phyloP scores from a whole-genome alignment of 1,140 invertebrate genomes.

The Diuraphis noxia region DNA sequence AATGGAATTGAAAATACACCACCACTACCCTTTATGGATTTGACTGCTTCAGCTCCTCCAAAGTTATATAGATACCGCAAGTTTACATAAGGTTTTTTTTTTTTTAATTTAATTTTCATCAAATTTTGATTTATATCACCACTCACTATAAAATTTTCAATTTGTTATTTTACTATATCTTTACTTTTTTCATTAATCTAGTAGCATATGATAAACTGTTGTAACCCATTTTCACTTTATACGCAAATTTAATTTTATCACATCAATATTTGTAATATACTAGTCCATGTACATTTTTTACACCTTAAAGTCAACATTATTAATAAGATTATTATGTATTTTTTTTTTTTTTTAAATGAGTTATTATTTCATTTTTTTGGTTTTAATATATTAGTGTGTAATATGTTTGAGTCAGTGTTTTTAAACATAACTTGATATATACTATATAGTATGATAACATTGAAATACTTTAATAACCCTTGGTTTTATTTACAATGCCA shows the following conservation, averaged over 20 bases:
- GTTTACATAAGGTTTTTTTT: not conserved
- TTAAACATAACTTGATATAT: not conserved
- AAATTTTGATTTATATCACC: not conserved
- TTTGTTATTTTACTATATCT: not conserved
- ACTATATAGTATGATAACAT: too few species aligned
- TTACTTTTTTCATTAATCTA: not conserved
- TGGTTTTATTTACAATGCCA: too few species aligned
- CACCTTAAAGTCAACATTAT: not conserved
- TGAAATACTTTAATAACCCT: too few species aligned
- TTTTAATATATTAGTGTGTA: too few species aligned
- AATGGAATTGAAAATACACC: slow-evolving; percentile 38
- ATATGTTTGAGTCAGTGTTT: not conserved
- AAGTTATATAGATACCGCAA: slow-evolving; percentile 30
- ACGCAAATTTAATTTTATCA: not conserved
- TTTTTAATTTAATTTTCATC: not conserved
- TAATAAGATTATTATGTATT: not conserved
- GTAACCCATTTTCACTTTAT: not conserved
- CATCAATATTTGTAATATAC: not conserved
- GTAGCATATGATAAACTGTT: not conserved
- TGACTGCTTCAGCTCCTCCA: slow-evolving; percentile 38
- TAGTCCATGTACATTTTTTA: not conserved
- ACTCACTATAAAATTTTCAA: not conserved
- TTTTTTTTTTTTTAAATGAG: not conserved
- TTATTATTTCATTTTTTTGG: not conserved
- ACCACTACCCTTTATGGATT: slow-evolving; percentile 31